Percentiles rank a stretch among this genome's conserved stretches.
phyloP scores from a whole-genome alignment of 2,113 vertebrate species.

The Coregonus clupeaformis region DNA sequence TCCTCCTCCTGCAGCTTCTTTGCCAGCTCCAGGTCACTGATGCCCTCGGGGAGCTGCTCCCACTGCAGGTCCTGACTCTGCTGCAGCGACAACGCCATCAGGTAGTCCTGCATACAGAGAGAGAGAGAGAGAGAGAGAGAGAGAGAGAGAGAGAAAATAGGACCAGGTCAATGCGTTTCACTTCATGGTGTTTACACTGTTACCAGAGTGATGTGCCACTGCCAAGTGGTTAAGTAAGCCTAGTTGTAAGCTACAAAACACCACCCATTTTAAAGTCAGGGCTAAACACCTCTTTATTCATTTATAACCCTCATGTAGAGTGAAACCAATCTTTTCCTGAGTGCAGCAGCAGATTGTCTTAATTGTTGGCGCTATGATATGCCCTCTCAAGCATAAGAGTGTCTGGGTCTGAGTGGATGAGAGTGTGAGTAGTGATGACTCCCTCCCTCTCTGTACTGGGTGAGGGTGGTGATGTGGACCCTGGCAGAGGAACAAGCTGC shows the following conservation, averaged over 20 bases:
- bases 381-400: not conserved
- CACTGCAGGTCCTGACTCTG: conserved; percentile 91
- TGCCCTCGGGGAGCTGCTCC: conserved; percentile 94
- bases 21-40: conserved; percentile 94
- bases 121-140: not conserved
- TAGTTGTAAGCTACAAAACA: not conserved
- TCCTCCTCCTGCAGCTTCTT: conserved; percentile 99
- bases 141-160: not conserved
- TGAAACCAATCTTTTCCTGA: not conserved
- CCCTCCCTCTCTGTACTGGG: not conserved
- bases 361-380: not conserved
- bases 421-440: not conserved
- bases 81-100: conserved; percentile 97
- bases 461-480: conserved; percentile 1
- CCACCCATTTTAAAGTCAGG: not conserved
- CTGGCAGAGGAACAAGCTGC: not conserved
- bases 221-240: no score
- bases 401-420: not conserved
- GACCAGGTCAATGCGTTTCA: not conserved
- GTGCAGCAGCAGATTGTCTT: not conserved
- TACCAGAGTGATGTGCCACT: not conserved
- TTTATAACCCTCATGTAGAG: conserved; percentile 1
- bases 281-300: not conserved
- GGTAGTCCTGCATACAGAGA: conserved; percentile 82
- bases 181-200: not conserved